These are phyloP conservation scores for Eucriotettix oculatus DNA, from an alignment of 2,888 invertebrate genomes.

Conservation along the genomic window DNA sequence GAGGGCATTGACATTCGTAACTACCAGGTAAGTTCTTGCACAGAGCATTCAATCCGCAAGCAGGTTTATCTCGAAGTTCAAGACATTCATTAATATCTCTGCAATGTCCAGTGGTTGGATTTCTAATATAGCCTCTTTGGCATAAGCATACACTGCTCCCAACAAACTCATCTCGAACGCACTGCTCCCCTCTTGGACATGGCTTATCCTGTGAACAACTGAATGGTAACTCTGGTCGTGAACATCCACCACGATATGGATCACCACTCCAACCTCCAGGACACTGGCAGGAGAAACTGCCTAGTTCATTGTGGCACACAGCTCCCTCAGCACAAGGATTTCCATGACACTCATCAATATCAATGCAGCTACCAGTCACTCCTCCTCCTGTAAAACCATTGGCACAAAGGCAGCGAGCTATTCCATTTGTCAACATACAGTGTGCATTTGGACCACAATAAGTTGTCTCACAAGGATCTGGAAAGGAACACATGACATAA, in stretches of 20 bases:
- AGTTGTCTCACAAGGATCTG: conserved; percentile 79
- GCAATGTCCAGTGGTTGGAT: conserved; percentile 54
- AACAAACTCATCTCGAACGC: conserved; percentile 54
- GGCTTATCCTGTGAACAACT: conserved; percentile 60
- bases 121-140: conserved; percentile 70
- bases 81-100: conserved; percentile 76
- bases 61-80: conserved; percentile 52
- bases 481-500: no score
- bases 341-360: conserved; percentile 72
- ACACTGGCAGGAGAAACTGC: conserved; percentile 74
- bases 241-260: conserved; percentile 62
- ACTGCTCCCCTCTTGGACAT: conserved; percentile 72
- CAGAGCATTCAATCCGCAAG: conserved; percentile 76
- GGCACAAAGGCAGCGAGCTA: conserved; percentile 69
- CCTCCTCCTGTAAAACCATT: conserved; percentile 62
- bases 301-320: conserved; percentile 76
- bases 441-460: conserved; percentile 76
- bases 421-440: conserved; percentile 68
- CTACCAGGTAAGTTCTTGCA: conserved; percentile 87
- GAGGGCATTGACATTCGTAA: conserved; percentile 81
- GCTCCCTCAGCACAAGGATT: conserved; percentile 73
- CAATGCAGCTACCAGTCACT: conserved; percentile 49
- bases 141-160: conserved; percentile 78
- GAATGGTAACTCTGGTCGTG: conserved; percentile 41
- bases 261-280: conserved; percentile 55